Percentiles rank a stretch among this genome's conserved stretches.
These are phyloP conservation scores for Benthosema pterotum DNA, from an alignment of 2,797 vertebrate genomes.

Conservation along the genomic window DNA sequence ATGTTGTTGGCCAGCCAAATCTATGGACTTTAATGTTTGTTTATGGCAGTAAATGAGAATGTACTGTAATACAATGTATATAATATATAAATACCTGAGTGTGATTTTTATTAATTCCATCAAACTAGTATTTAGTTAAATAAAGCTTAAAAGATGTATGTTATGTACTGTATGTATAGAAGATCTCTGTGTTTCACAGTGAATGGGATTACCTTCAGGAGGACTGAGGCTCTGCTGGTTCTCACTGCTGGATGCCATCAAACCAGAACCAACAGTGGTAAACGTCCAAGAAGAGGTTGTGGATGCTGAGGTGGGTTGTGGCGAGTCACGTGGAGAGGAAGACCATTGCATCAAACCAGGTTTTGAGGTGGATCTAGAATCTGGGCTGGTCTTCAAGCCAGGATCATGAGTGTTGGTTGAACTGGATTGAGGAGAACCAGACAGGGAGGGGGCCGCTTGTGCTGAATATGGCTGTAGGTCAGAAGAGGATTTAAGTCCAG, in stretches of 20 bases:
- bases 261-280: constrained; percentile 9
- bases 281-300: neutral
- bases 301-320: constrained; percentile 10
- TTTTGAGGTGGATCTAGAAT: constrained; percentile 14
- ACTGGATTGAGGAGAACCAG: neutral
- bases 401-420: neutral
- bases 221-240: constrained; percentile 27
- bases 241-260: constrained; percentile 6
- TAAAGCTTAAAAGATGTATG: too few species aligned
- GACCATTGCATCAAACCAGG: constrained; percentile 26
- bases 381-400: constrained; percentile 9
- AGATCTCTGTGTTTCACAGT: neutral
- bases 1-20: too few species aligned
- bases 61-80: too few species aligned
- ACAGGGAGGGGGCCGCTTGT: too few species aligned
- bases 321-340: constrained; percentile 9
- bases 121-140: too few species aligned
- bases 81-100: too few species aligned
- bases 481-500: neutral
- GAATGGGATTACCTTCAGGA: constrained; percentile 44
- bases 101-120: too few species aligned
- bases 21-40: too few species aligned
- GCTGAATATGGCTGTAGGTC: neutral
- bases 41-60: too few species aligned
- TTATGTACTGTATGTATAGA: too few species aligned